Conservation (phyloP, 2,888 invertebrate species). For the Minunthozetes semirufus region DNA sequence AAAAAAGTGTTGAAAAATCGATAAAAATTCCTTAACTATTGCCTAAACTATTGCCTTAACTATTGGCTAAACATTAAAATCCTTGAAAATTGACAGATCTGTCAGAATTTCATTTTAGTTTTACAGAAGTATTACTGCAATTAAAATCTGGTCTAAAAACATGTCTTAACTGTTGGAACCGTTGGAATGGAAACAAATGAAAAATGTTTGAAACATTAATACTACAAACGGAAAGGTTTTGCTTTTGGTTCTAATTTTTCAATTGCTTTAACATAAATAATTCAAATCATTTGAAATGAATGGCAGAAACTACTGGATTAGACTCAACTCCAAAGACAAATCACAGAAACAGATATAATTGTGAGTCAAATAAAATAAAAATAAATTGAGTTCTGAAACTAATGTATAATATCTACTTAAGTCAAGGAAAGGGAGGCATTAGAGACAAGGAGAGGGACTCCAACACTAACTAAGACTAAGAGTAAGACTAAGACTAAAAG, state of each 20-base stretch:
- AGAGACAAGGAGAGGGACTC: no score
- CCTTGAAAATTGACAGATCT: conserved; percentile 11
- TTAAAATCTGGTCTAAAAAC: conserved; percentile 1
- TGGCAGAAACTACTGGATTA: background rate
- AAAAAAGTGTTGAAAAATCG: background rate
- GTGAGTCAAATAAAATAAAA: conserved; percentile 2
- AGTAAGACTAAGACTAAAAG: no score
- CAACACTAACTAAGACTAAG: no score
- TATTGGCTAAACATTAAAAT: conserved; percentile 3
- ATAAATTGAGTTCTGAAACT: conserved; percentile 5
- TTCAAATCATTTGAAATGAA: background rate
- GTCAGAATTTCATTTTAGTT: background rate
- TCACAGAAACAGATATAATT: conserved; percentile 1
- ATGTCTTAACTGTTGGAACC: background rate
- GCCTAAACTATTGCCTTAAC: background rate
- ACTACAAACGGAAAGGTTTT: background rate
- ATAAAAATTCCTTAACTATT: conserved; percentile 5
- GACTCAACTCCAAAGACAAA: background rate
- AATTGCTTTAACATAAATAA: background rate
- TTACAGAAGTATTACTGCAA: background rate
- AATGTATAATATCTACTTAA: conserved; percentile 4
- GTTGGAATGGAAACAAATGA: background rate
- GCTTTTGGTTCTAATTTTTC: background rate
- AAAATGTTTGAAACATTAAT: background rate
- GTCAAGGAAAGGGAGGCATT: background rate